Percentiles rank a stretch among this genome's conserved stretches.
phyloP scores from a whole-genome alignment of 2,797 vertebrate genomes.

The Cuniculus paca region DNA sequence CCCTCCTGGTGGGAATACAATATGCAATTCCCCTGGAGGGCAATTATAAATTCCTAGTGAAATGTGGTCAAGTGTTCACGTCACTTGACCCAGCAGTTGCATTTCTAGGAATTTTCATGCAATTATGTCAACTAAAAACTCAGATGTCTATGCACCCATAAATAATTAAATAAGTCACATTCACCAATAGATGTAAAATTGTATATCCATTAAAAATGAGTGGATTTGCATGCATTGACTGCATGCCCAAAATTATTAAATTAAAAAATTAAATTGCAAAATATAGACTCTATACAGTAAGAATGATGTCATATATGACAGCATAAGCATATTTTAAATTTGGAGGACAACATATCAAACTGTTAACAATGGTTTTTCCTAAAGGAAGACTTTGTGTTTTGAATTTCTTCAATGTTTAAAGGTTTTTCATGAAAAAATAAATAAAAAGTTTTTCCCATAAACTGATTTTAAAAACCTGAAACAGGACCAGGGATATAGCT shows the following conservation, averaged over 20 bases:
- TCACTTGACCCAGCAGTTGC: background rate
- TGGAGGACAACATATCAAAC: background rate
- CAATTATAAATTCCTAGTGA: constrained; percentile 15
- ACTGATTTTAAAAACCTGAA: background rate
- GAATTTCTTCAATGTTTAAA: background rate
- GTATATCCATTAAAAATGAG: background rate
- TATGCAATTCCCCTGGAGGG: background rate
- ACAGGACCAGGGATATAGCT: too few species aligned
- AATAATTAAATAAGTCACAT: background rate
- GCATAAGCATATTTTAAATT: background rate
- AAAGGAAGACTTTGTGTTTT: background rate
- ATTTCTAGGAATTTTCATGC: constrained; percentile 37
- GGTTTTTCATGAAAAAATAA: too few species aligned
- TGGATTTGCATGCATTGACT: background rate
- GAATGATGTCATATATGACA: background rate
- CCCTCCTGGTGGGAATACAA: background rate
- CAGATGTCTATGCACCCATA: background rate
- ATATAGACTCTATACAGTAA: background rate
- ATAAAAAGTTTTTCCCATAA: background rate
- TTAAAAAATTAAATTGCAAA: background rate
- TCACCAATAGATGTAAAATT: background rate
- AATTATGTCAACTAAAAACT: background rate
- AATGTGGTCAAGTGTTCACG: background rate
- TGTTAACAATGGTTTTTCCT: background rate
- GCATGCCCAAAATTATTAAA: background rate